phyloP scores from a whole-genome alignment of 2,888 invertebrate genomes.

The Dryobota labecula region DNA sequence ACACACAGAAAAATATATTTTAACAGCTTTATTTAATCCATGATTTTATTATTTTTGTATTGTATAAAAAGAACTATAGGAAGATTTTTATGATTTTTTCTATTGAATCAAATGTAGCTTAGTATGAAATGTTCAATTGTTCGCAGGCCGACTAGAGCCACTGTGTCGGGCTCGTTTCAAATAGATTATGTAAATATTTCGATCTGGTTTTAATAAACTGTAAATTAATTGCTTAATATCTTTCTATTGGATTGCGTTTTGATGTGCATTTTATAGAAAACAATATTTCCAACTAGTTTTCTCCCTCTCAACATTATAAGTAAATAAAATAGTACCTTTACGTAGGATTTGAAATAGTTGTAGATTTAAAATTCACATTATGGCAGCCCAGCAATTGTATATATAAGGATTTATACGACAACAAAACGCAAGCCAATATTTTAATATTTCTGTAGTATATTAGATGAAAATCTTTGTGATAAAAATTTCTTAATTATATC shows the following conservation, averaged over 20 bases:
- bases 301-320: constrained; percentile 44
- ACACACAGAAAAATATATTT: constrained; percentile 75
- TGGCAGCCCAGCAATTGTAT: constrained; percentile 61
- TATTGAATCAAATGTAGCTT: constrained; percentile 77
- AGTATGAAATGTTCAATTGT: constrained; percentile 67
- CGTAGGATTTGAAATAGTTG: constrained; percentile 41
- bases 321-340: constrained; percentile 37
- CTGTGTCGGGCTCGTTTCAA: constrained; percentile 69
- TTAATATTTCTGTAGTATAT: constrained; percentile 81
- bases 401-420: constrained; percentile 55
- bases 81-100: constrained; percentile 75
- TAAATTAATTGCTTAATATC: constrained; percentile 79
- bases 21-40: constrained; percentile 79
- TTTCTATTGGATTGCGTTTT: constrained; percentile 77
- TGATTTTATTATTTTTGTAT: constrained; percentile 84
- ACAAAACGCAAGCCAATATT: constrained; percentile 76
- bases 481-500: constrained; percentile 82
- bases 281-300: constrained; percentile 27
- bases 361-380: constrained; percentile 42
- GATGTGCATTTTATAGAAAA: constrained; percentile 62
- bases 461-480: constrained; percentile 87
- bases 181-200: constrained; percentile 82
- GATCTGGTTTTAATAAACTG: constrained; percentile 82
- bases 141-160: constrained; percentile 68
- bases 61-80: constrained; percentile 75